Conservation (phyloP, 2,113 vertebrate genomes). For the Macquaria ambigua region DNA sequence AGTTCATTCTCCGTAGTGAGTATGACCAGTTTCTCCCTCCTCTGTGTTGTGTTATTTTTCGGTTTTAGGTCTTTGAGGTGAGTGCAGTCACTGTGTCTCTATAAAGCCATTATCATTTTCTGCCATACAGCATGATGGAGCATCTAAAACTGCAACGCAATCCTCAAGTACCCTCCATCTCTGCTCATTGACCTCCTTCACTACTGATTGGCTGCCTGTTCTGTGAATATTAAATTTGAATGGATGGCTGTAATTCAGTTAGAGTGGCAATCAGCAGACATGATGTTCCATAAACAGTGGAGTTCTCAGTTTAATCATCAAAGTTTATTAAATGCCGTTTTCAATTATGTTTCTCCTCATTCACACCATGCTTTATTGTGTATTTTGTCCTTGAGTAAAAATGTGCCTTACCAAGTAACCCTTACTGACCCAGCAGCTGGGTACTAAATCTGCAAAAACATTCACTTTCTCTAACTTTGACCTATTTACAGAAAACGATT, state of each 20-base stretch:
- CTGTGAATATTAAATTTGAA: slow-evolving; percentile 31
- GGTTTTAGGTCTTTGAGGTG: slow-evolving; percentile 71
- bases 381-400: slow-evolving; percentile 18
- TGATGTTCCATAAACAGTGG: slow-evolving; percentile 1
- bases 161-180: slow-evolving; percentile 39
- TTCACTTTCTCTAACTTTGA: not conserved
- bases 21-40: slow-evolving; percentile 62
- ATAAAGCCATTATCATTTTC: slow-evolving; percentile 32
- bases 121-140: slow-evolving; percentile 51
- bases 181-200: slow-evolving; percentile 58
- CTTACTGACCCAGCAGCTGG: slow-evolving; percentile 14
- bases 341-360: slow-evolving; percentile 12
- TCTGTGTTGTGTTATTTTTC: slow-evolving; percentile 64
- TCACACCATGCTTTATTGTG: slow-evolving; percentile 10
- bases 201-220: slow-evolving; percentile 32
- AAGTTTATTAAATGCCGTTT: slow-evolving; percentile 17
- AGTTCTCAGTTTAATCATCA: slow-evolving; percentile 3
- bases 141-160: not conserved
- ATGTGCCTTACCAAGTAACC: not conserved
- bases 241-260: slow-evolving; percentile 10
- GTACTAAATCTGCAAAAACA: slow-evolving; percentile 23
- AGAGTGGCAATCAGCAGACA: slow-evolving; percentile 57
- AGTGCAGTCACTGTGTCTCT: slow-evolving; percentile 47
- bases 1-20: slow-evolving; percentile 16
- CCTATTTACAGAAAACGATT: not conserved